Base-by-base conservation (phyloP, 2,888 invertebrate genomes). In the Eilema caniola region DNA sequence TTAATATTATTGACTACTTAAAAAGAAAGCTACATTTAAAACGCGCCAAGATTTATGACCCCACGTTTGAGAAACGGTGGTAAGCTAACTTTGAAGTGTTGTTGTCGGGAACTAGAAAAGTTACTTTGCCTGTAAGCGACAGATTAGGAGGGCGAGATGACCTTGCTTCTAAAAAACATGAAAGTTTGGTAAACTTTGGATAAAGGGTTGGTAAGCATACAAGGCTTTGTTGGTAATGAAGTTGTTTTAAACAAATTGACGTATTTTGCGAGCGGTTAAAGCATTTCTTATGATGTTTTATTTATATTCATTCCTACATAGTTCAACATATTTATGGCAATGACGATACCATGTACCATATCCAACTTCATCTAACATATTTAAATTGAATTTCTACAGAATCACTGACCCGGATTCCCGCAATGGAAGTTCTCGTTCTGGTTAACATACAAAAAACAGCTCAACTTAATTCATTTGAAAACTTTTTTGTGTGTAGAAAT, bases 91-190 rank as follows among this genome's bases (percentile, higher is more conserved):
- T 16, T 53, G 28, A 71, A 79, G 64, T 69, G 68, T 79, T 64
- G 72, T 67, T 63, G 66, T 66, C 57, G 25, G 67, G 61, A 70
- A 70, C 70, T 72, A 66, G 66, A 71, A 70, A 79, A 74, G 74
- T 79, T 74, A 70, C 28, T 62, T 70, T 31, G 16, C 62, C 70
- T 70, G 66, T 68, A 60, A 70, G 67, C 66, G 64, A 23, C 62
- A 69, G 74, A 64, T 66, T 70, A 66, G 66, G 28, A 69, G 53
- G 60, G 62, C 57, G 57, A 47, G 12, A 25, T 70, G 72, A 74
- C 74, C 79, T 81, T 74, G 74, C 63, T n/a, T 56, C 66, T 67
- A 70, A 70, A 81, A 74, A 72, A 53, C 75, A 72, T 63, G 28
- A 57, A 66, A 41, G 62, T 69, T 65, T 24, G 53, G 37, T 3